Percentiles rank a stretch among this genome's conserved stretches.
phyloP scores from a whole-genome alignment of 2,888 invertebrate species.

The Orchesellides sinensis region DNA sequence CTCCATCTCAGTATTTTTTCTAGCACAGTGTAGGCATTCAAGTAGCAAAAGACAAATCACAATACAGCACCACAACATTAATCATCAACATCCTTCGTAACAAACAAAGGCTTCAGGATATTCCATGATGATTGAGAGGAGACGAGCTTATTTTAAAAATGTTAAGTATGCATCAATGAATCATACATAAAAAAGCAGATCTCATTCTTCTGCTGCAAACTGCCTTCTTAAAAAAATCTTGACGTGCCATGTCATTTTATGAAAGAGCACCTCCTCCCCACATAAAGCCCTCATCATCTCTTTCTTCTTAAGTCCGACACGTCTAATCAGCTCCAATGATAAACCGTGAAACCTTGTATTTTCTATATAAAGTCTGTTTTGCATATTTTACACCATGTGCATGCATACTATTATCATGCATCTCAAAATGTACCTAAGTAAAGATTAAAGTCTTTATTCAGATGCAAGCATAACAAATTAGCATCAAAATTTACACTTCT shows the following conservation, averaged over 20 bases:
- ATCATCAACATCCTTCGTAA: too few relatives aligned
- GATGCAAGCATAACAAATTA: constrained; percentile 19
- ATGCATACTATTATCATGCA: not conserved
- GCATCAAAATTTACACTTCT: not conserved
- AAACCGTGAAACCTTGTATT: constrained; percentile 56
- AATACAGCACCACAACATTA: too few relatives aligned
- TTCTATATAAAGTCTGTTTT: constrained; percentile 13
- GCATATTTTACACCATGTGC: not conserved
- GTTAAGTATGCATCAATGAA: too few relatives aligned
- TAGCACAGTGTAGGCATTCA: constrained; percentile 4
- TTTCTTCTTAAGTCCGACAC: constrained; percentile 22
- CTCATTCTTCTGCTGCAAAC: not conserved
- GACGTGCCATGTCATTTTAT: constrained; percentile 24
- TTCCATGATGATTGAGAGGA: constrained; percentile 34
- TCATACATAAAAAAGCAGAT: not conserved
- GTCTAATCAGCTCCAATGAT: constrained; percentile 45
- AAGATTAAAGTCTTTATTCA: constrained; percentile 7
- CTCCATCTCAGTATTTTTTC: constrained; percentile 32
- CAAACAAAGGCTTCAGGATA: constrained; percentile 25
- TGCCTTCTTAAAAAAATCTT: not conserved
- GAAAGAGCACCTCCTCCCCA: constrained; percentile 28
- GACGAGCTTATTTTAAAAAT: constrained; percentile 34
- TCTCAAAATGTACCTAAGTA: not conserved
- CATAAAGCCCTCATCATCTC: constrained; percentile 1
- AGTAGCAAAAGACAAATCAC: not conserved